Percentiles rank a stretch among this genome's conserved stretches.
Conservation (phyloP, 2,113 vertebrate species). For the Microtus pennsylvanicus region DNA sequence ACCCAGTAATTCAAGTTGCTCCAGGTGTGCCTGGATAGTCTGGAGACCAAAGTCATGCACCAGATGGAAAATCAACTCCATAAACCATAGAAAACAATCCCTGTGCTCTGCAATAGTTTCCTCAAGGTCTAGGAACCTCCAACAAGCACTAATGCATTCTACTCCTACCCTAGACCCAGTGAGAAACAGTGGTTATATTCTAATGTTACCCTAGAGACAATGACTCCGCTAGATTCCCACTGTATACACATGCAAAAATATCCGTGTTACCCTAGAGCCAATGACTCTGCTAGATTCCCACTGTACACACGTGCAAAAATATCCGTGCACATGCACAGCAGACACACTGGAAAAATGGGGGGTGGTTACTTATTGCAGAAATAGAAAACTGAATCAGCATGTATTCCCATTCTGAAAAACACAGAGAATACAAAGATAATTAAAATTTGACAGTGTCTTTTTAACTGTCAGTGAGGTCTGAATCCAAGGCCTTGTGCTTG, state of each 20-base stretch:
- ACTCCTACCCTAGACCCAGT: background rate
- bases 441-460: background rate
- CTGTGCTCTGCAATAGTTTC: background rate
- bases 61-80: background rate
- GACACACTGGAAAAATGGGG: background rate
- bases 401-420: slow-evolving; percentile 10
- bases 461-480: background rate
- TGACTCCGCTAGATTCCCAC: background rate
- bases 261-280: background rate
- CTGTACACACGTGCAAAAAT: background rate
- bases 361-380: background rate
- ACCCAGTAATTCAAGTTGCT: background rate
- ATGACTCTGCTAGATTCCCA: background rate
- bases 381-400: background rate
- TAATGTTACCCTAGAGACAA: background rate
- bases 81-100: background rate
- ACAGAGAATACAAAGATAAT: background rate
- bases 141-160: background rate
- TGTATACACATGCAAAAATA: background rate
- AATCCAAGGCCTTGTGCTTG: background rate
- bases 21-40: background rate
- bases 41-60: background rate
- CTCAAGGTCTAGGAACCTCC: background rate
- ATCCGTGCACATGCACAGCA: background rate
- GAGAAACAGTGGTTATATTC: background rate